A percentile compares a stretch with the other conserved stretches of the same genome.
These are phyloP conservation scores for Aphodius granarius DNA, from an alignment of 2,888 invertebrate genomes.

Conservation along the genomic window DNA sequence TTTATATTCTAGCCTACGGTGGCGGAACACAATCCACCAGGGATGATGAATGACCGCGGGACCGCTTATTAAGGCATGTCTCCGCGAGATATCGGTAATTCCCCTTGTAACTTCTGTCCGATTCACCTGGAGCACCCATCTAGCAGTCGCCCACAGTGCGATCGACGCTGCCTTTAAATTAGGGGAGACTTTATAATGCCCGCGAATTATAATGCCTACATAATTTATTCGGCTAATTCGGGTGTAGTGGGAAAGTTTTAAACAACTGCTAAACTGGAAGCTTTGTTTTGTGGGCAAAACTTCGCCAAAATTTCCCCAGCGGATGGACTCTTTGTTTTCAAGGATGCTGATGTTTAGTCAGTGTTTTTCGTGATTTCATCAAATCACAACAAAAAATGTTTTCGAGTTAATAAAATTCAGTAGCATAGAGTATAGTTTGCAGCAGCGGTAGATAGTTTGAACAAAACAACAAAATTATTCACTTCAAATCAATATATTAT, in stretches of 20 bases:
- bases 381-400: too few relatives aligned
- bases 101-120: background rate
- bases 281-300: slow-evolving; percentile 10
- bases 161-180: background rate
- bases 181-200: background rate
- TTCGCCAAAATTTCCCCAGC: too few relatives aligned
- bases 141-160: background rate
- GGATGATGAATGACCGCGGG: slow-evolving; percentile 40
- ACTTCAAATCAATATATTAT: too few relatives aligned
- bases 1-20: slow-evolving; percentile 46
- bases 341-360: too few relatives aligned
- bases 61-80: slow-evolving; percentile 3
- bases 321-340: too few relatives aligned
- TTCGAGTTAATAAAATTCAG: too few relatives aligned
- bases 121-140: slow-evolving; percentile 7
- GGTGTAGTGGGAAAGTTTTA: slow-evolving; percentile 8
- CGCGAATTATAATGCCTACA: slow-evolving; percentile 7
- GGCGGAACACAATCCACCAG: slow-evolving; percentile 42
- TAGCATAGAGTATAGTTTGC: too few relatives aligned
- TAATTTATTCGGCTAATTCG: slow-evolving; percentile 14
- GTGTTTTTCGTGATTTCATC: too few relatives aligned
- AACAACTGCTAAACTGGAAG: background rate
- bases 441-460: too few relatives aligned
- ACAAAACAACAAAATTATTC: too few relatives aligned
- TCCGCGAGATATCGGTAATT: background rate